A percentile compares a stretch with the other conserved stretches of the same genome.
Conservation (phyloP, 2,888 invertebrate genomes). For the Idaea straminata region DNA sequence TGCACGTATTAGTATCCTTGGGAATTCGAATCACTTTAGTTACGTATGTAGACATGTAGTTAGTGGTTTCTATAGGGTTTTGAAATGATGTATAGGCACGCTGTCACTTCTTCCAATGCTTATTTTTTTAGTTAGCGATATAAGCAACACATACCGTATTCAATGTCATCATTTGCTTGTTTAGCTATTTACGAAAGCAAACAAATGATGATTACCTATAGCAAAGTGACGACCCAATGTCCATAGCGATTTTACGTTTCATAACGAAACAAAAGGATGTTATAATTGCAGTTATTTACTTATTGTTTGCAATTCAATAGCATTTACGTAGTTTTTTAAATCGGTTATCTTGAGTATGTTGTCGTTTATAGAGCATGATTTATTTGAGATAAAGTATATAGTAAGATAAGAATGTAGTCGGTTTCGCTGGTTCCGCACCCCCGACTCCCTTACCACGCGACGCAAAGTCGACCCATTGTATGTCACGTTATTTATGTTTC, state of each 20-base stretch:
- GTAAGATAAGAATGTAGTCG: background rate
- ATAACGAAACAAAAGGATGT: conserved; percentile 36
- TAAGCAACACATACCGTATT: conserved; percentile 19
- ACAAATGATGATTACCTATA: conserved; percentile 41
- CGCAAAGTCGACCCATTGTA: conserved; percentile 77
- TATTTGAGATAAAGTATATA: background rate
- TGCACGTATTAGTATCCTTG: conserved; percentile 48
- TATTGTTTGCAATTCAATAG: conserved; percentile 24
- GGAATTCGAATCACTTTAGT: conserved; percentile 36
- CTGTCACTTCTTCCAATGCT: conserved; percentile 41
- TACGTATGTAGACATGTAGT: conserved; percentile 43
- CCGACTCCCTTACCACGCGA: conserved; percentile 54
- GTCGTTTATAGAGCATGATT: background rate
- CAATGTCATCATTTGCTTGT: conserved; percentile 54
- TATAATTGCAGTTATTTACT: conserved; percentile 21
- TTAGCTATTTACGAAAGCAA: conserved; percentile 46
- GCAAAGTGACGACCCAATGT: conserved; percentile 43
- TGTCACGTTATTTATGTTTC: conserved; percentile 45
- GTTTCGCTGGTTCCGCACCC: conserved; percentile 34
- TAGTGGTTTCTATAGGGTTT: conserved; percentile 41
- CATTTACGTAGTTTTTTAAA: conserved; percentile 7
- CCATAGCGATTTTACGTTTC: conserved; percentile 38
- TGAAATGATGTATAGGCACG: conserved; percentile 22
- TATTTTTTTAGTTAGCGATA: conserved; percentile 41
- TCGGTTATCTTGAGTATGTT: background rate